Evolutionary conservation across 2,888 invertebrate genomes (phyloP), one percentile per base, ranked within the genome.

Genomic region (Encarsia formosa): DNA sequence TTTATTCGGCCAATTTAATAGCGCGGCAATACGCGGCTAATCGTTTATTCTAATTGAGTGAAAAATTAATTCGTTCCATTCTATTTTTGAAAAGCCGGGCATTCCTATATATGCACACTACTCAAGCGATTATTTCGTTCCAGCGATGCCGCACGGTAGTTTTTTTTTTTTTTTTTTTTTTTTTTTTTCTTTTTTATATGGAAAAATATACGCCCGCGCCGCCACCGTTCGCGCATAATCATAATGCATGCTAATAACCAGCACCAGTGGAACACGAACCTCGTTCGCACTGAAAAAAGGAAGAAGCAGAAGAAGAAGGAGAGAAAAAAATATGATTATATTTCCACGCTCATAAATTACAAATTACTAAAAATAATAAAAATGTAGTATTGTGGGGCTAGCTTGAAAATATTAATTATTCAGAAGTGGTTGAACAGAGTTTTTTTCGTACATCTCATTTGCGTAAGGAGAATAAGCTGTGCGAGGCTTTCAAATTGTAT

Each of bases 191-290:
- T 48, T 49, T 49, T 51, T 45, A 42, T 49, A 41, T 49, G 24
- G 41, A 55, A 47, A 41, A n/a, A 34, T 15, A 34, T 34, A 34
- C 26, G 11, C 11, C 6, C 11, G 11, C 26, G 26, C 6, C 15
- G n/a, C 13, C 9, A 34, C 34, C 6, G 22, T 32, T 48, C 47
- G 24, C 41, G 18, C 35, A 52, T 46, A 50, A 41, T 31, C 47
- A 46, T 56, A 53, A 56, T 48, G 39, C 53, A 56, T 56, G 53
- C 41, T 56, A 56, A 56, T 50, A 42, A 53, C 34, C 53, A 26
- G 38, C 49, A 45, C n/a, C 35, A 44, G 37, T 38, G n/a, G n/a
- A 49, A 39, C 42, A 20, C 34, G 52, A 45, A 23, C 26, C 46
- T 56, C 52, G 9, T 16, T 16, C 35, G 32, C 37, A 26, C 40